A percentile compares a stretch with the other conserved stretches of the same genome.
phyloP scores from a whole-genome alignment of 1,140 invertebrate species.

The Macrosteles quadrilineatus region DNA sequence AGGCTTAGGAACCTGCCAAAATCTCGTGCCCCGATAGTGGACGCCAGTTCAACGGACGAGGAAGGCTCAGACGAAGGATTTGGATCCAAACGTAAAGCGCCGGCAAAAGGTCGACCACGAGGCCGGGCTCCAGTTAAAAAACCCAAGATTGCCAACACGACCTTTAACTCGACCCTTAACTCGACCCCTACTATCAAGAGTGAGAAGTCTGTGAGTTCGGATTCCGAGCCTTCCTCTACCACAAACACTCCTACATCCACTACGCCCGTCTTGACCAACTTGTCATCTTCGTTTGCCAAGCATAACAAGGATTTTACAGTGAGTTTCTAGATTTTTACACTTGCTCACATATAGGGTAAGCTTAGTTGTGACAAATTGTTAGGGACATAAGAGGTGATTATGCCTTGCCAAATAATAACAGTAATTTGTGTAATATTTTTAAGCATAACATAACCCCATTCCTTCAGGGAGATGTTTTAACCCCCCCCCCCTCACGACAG shows the following conservation, averaged over 20 bases:
- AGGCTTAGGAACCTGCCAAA: neutral
- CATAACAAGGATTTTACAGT: conserved; percentile 4
- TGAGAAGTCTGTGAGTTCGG: neutral
- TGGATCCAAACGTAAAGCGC: conserved; percentile 10
- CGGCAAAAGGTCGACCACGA: neutral
- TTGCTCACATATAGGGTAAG: conserved; percentile 12
- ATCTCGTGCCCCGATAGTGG: conserved; percentile 11
- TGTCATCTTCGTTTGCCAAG: neutral
- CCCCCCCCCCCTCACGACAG: too few species aligned
- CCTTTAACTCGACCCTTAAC: neutral
- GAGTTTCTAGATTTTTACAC: neutral
- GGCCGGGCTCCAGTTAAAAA: conserved; percentile 13
- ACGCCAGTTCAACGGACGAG: conserved; percentile 27
- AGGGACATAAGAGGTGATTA: too few species aligned
- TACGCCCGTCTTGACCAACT: neutral
- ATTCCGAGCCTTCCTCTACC: conserved; percentile 26
- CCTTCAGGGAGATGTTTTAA: too few species aligned
- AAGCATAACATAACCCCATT: too few species aligned
- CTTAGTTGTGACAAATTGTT: neutral
- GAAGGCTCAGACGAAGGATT: conserved; percentile 18
- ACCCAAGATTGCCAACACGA: neutral
- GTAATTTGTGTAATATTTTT: too few species aligned
- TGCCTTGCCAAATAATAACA: too few species aligned
- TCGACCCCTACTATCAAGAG: neutral
- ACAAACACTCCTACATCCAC: neutral